Base-by-base conservation (phyloP, 2,888 invertebrate genomes). In the Tyria jacobaeae region DNA sequence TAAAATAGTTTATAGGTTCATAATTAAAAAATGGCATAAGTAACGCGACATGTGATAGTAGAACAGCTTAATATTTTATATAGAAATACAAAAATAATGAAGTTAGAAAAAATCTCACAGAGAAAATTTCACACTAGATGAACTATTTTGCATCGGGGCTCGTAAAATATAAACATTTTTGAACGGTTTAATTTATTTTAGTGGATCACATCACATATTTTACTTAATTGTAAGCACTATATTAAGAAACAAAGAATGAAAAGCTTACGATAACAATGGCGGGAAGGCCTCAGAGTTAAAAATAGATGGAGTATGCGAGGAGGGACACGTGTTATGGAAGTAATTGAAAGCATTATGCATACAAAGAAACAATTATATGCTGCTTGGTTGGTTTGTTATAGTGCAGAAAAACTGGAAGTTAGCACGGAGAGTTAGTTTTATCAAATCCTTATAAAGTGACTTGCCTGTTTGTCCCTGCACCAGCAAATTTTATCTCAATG, bases 401-500 rank as follows among this genome's bases (percentile, higher is more conserved):
- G 39, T 27, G 35, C 39, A 49, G 48, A 60, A 31, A 54, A 27
- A 60, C 48, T 34, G 10, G n/a, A n/a, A 15, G 24, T 41, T 34
- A 54, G 10, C 14, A 52, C 9, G n/a, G 27, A 21, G 35, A 27
- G 67, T 73, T 67, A 67, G 39, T 63, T 54, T 41, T 14, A 54
- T 12, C 27, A 39, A 39, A 27, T 15, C 49, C 31, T 49, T 50
- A 50, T 31, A 62, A 21, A 21, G 27, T 57, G 81, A 91, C 92
- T 92, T 90, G 91, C 92, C 91, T 90, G 82, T 83, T 84, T 44
- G 79, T 82, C 67, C 73, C 82, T 64, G 81, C 77, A 64, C 75
- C 84, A 70, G 80, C 83, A 75, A 91, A 79, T 80, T 84, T 85
- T 74, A 92, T 88, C 73, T 91, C 92, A 85, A 90, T 76, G 76